These are phyloP conservation scores for Gadopsis marmoratus DNA, from an alignment of 2,797 vertebrate species.

Conservation along the genomic window DNA sequence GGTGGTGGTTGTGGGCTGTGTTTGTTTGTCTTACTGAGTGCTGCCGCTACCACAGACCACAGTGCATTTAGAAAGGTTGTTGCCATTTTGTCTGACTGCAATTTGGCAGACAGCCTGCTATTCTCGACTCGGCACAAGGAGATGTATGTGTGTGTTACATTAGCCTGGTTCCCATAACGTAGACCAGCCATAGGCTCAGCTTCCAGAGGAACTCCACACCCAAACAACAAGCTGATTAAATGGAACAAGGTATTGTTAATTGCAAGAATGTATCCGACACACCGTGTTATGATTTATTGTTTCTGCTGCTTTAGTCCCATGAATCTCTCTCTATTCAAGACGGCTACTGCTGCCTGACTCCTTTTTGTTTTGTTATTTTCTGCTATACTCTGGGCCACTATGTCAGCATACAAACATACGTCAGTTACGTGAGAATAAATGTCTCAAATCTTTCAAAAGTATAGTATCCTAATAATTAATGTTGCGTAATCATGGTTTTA, in stretches of 20 bases:
- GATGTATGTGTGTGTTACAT: constrained; percentile 35
- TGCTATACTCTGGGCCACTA: neutral
- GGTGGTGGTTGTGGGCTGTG: constrained; percentile 58
- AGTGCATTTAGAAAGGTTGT: constrained; percentile 60
- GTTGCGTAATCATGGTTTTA: neutral
- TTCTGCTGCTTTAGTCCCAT: constrained; percentile 1
- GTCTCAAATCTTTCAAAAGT: neutral
- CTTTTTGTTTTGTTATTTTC: constrained; percentile 4
- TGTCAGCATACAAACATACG: neutral
- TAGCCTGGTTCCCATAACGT: constrained; percentile 55
- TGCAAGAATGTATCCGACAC: constrained; percentile 34
- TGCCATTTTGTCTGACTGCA: constrained; percentile 73
- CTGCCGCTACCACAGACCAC: constrained; percentile 72
- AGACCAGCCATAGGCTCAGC: constrained; percentile 37
- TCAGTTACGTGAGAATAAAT: neutral
- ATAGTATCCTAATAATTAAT: neutral
- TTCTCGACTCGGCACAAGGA: constrained; percentile 50
- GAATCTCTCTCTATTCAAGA: constrained; percentile 19
- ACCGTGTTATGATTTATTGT: constrained; percentile 30
- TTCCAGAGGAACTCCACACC: constrained; percentile 63
- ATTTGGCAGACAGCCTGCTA: constrained; percentile 66
- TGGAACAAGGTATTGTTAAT: constrained; percentile 55
- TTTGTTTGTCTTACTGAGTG: constrained; percentile 77
- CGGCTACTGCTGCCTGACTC: constrained; percentile 7
- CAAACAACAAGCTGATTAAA: constrained; percentile 50